Evolutionary conservation across 2,113 vertebrate genomes (phyloP).

Genomic region (Sylvia atricapilla): DNA sequence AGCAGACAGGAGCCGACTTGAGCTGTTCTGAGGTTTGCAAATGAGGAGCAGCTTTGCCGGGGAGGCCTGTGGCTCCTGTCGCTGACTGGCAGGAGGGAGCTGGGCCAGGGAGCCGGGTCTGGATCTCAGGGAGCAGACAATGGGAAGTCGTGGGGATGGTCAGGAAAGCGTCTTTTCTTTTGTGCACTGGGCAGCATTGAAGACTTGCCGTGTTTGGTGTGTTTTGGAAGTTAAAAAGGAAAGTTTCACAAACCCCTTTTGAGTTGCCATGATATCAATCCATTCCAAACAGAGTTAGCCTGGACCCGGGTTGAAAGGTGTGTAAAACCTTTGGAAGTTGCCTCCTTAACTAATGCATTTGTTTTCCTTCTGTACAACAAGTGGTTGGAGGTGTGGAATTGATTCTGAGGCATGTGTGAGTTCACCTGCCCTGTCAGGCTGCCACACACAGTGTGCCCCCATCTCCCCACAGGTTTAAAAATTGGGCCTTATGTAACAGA

Average conservation of each 20-base stretch:
- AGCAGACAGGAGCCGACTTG: neutral
- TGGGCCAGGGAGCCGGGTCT: neutral
- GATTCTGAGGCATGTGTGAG: neutral
- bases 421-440: neutral
- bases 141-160: neutral
- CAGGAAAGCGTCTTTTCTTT: neutral
- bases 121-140: neutral
- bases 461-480: constrained; percentile 1
- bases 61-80: neutral
- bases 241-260: neutral
- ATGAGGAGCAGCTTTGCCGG: neutral
- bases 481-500: constrained; percentile 41
- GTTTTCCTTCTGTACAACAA: constrained; percentile 15
- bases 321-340: neutral
- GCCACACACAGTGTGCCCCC: neutral
- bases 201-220: rapidly evolving
- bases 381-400: constrained; percentile 4
- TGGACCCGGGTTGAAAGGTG: neutral
- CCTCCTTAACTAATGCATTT: neutral
- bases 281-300: neutral
- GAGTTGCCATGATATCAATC: neutral
- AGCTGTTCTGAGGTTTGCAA: neutral
- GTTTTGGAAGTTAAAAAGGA: neutral
- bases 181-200: rapidly evolving
- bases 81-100: neutral